Evolutionary conservation across 2,797 vertebrate species (phyloP), one percentile per base, ranked within the genome.

Genomic region (Miichthys miiuy): DNA sequence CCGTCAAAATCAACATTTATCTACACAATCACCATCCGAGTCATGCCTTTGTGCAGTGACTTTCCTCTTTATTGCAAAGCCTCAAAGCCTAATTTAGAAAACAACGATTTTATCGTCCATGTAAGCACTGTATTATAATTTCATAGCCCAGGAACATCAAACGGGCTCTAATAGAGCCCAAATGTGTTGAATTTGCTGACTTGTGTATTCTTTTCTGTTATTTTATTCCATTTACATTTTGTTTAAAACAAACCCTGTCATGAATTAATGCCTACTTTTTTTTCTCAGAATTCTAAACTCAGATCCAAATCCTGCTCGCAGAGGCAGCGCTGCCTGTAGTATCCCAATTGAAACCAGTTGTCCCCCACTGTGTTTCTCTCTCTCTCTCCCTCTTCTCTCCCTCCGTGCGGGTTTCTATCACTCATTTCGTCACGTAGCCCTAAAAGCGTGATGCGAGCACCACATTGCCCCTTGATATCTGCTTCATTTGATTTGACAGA

Each of bases 91-190:
- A 87, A 89, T 93, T 90, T 89, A 66, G 82, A 91, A 91, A 90
- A 89, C 83, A 85, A 81, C 54, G 74, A 89, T 89, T 84, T 87
- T 87, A 88, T 91, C 82, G 51, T 90, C 84, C 90, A 81, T 90
- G 89, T 91, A 92, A 92, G 82, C 86, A 81, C 77, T 69, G 87
- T 80, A 89, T 90, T 89, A 90, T 88, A 89, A 90, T 91, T 90
- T 90, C 89, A 91, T 90, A 90, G 87, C 85, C 79, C 68, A 79
- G 85, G 77, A 91, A 91, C 87, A 87, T 92, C 86, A 91, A 91
- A 88, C 71, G n/a, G 64, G 65, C 81, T 73, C 66, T 90, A 93
- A 92, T 82, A 73, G 64, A 78, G 47, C 72, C 85, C 88, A 90
- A 91, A 92, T 90, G 89, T 90, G 83, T 88, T 87, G 77, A 82